These are phyloP conservation scores for Reticulitermes lucifugus DNA, from an alignment of 2,888 invertebrate genomes.

Conservation along the genomic window DNA sequence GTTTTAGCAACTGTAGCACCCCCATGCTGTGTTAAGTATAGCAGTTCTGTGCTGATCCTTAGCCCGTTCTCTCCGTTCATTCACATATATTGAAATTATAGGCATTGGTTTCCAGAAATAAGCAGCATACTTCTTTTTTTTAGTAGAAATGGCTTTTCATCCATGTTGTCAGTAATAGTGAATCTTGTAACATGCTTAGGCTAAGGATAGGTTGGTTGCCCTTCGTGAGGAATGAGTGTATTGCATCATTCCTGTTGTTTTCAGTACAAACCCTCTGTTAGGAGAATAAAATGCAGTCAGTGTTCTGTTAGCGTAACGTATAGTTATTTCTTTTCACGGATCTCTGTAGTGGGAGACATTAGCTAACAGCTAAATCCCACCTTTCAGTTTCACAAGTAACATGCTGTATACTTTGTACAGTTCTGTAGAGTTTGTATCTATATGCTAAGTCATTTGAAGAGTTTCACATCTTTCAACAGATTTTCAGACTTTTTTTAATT, in stretches of 20 bases:
- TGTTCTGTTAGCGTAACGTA: neutral
- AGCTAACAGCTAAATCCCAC: neutral
- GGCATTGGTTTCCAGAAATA: neutral
- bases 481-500: neutral
- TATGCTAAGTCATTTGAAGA: conserved; percentile 33
- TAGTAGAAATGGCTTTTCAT: conserved; percentile 20
- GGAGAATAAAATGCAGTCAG: conserved; percentile 15
- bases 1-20: conserved; percentile 15
- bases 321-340: neutral
- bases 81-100: neutral
- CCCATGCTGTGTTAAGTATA: neutral
- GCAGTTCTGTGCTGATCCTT: neutral
- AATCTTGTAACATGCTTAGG: neutral
- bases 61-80: neutral
- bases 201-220: neutral
- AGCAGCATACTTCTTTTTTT: conserved; percentile 9
- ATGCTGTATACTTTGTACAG: conserved; percentile 22
- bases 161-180: conserved; percentile 20
- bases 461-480: conserved; percentile 54
- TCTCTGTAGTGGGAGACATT: conserved; percentile 24
- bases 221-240: neutral
- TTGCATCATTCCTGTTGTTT: conserved; percentile 27
- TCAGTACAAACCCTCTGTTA: conserved; percentile 37
- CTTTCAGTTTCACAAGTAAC: conserved; percentile 12
- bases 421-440: conserved; percentile 30